These are phyloP conservation scores for Calameuta filiformis DNA, from an alignment of 2,888 invertebrate species.

Conservation along the genomic window DNA sequence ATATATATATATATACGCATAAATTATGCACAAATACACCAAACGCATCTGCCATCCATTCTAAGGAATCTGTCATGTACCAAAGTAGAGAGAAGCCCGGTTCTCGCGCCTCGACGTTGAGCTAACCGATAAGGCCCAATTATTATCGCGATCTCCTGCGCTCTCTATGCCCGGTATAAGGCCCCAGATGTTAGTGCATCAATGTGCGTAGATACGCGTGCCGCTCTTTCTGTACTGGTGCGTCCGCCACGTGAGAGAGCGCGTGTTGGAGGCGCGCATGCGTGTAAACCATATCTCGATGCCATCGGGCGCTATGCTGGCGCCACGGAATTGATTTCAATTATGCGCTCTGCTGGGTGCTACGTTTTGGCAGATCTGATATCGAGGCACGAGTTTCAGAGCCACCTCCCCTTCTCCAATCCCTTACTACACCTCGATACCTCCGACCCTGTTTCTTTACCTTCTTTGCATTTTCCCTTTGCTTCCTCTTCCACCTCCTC, in stretches of 20 bases:
- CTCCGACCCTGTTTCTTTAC: neutral
- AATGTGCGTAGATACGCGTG: neutral
- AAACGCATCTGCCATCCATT: neutral
- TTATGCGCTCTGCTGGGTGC: slow-evolving; percentile 29
- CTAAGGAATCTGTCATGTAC: neutral
- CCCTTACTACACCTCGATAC: slow-evolving; percentile 7
- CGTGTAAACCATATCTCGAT: slow-evolving; percentile 4
- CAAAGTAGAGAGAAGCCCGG: neutral
- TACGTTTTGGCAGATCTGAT: slow-evolving; percentile 22
- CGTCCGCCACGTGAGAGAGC: neutral
- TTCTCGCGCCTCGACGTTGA: neutral
- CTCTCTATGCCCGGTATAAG: neutral
- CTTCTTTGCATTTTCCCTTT: slow-evolving; percentile 14
- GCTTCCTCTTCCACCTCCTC: slow-evolving; percentile 7
- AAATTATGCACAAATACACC: neutral
- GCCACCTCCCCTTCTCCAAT: slow-evolving; percentile 15
- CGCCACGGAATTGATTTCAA: slow-evolving; percentile 48
- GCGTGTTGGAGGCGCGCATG: slow-evolving; percentile 1
- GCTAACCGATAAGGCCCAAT: neutral
- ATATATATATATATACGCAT: too few species aligned
- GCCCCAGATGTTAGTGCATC: neutral
- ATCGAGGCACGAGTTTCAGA: slow-evolving; percentile 21
- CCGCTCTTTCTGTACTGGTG: neutral
- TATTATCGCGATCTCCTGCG: neutral
- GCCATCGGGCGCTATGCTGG: slow-evolving; percentile 29